Evolutionary conservation across 2,113 vertebrate genomes (phyloP).

Genomic region (Brachypodius melanocephalos): DNA sequence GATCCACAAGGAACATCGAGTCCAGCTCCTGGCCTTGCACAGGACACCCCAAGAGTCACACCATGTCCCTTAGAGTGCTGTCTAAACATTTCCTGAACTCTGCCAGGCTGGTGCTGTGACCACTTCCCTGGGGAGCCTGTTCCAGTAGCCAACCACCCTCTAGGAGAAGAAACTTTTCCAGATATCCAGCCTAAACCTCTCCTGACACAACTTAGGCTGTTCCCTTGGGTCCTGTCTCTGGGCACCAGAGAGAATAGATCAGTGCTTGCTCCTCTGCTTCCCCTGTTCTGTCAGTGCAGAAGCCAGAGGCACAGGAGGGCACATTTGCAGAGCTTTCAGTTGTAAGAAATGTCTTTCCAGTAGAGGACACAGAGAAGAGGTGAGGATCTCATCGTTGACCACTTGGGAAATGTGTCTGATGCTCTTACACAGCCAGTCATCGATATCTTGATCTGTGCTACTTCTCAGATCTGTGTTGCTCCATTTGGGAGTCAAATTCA

Average conservation of each 20-base stretch:
- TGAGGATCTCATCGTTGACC: background rate
- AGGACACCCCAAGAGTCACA: background rate
- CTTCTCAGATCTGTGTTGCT: background rate
- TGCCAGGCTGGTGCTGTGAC: background rate
- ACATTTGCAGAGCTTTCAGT: background rate
- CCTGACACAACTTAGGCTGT: rapidly evolving
- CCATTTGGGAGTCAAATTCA: background rate
- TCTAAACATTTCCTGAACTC: background rate
- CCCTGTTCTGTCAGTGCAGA: background rate
- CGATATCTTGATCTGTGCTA: background rate
- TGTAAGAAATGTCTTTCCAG: background rate
- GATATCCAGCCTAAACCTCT: background rate
- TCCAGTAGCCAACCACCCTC: background rate
- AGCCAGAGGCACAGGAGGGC: background rate
- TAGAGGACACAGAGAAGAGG: background rate
- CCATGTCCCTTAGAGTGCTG: too few relatives aligned
- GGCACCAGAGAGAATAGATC: too few relatives aligned
- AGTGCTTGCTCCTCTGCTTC: background rate
- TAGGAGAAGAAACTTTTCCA: background rate
- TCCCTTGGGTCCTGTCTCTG: background rate
- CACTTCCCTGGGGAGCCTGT: background rate
- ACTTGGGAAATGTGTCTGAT: background rate
- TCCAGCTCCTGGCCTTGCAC: background rate
- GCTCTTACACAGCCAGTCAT: background rate
- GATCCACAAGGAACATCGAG: rapidly evolving